These are phyloP conservation scores for Zelleria hepariella DNA, from an alignment of 2,888 invertebrate species.

Conservation along the genomic window DNA sequence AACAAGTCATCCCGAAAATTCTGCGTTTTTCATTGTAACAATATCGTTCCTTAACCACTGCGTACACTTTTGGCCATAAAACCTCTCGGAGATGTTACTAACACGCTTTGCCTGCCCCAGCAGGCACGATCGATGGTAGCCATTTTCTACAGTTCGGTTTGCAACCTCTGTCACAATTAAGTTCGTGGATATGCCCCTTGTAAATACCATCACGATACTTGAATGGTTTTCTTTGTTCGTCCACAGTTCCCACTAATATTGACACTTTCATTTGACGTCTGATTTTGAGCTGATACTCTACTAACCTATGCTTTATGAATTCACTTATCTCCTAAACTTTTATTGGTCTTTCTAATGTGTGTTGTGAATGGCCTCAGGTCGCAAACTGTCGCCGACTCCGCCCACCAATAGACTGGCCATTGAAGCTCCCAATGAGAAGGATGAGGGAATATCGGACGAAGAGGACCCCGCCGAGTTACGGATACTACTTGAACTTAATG, in stretches of 20 bases:
- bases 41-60: slow-evolving; percentile 10
- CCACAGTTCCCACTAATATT: not conserved
- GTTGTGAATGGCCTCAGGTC: slow-evolving; percentile 53
- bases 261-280: not conserved
- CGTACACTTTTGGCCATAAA: slow-evolving; percentile 21
- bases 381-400: slow-evolving; percentile 78
- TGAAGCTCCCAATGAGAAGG: slow-evolving; percentile 77
- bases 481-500: slow-evolving; percentile 88
- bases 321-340: not conserved
- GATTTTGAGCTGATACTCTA: not conserved
- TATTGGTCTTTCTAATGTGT: not conserved
- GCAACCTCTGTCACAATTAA: slow-evolving; percentile 11
- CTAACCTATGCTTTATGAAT: not conserved
- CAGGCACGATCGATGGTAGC: slow-evolving; percentile 61
- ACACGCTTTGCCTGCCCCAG: slow-evolving; percentile 41
- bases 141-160: slow-evolving; percentile 65
- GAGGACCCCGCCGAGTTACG: slow-evolving; percentile 88
- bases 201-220: slow-evolving; percentile 4
- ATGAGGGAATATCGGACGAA: slow-evolving; percentile 81
- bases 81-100: slow-evolving; percentile 36
- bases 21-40: slow-evolving; percentile 18
- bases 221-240: slow-evolving; percentile 1
- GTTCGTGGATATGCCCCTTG: not conserved
- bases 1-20: slow-evolving; percentile 4
- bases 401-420: slow-evolving; percentile 75